Evolutionary conservation across 2,888 invertebrate genomes (phyloP).

Genomic region (Amphiduros pacificus): DNA sequence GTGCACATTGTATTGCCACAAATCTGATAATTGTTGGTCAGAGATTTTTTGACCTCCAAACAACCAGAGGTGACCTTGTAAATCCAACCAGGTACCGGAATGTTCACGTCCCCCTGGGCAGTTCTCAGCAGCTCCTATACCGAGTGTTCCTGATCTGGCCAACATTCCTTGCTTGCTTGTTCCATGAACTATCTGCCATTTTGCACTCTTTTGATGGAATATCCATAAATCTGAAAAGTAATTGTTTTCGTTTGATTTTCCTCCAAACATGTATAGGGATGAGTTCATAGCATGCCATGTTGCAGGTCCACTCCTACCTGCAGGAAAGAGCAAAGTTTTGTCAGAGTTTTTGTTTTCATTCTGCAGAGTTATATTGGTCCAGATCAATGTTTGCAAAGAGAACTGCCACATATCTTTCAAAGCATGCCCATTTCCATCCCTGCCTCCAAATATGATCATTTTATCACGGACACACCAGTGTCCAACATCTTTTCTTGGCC

Average conservation of each 20-base stretch:
- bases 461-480: conserved; percentile 38
- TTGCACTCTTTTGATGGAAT: too few species aligned
- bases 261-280: not conserved
- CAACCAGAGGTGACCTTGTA: conserved; percentile 2
- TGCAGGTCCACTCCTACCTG: too few species aligned
- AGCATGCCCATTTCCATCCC: not conserved
- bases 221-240: too few species aligned
- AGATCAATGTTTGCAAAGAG: conserved; percentile 2
- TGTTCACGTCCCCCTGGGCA: conserved; percentile 4
- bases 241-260: not conserved
- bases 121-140: not conserved
- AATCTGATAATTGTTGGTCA: not conserved
- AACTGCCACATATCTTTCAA: conserved; percentile 18
- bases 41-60: conserved; percentile 12
- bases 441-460: conserved; percentile 6
- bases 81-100: conserved; percentile 10
- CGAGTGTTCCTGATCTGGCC: not conserved
- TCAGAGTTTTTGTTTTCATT: too few species aligned
- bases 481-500: conserved; percentile 36
- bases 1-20: conserved; percentile 7
- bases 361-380: too few species aligned
- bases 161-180: not conserved
- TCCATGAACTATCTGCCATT: not conserved
- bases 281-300: not conserved
- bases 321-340: too few species aligned